Evolutionary conservation across 92 coral and sea anemone species (phyloP), one percentile per base, ranked within the genome.

Genomic region (Nematostella vectensis): DNA sequence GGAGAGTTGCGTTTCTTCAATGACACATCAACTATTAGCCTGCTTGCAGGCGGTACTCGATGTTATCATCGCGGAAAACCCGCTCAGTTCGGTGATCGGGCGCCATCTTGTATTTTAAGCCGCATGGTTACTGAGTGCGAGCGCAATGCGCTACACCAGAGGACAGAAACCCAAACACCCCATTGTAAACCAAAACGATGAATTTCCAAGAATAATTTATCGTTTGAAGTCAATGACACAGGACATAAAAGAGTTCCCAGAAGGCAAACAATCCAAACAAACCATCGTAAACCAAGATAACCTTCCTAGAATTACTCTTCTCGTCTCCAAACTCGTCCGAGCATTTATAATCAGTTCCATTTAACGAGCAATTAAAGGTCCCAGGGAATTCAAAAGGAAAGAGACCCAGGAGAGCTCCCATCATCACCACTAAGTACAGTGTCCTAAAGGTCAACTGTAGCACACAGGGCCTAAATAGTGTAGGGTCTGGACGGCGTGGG

Each of bases 191-290:
- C n/a, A n/a, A n/a, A n/a, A n/a, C n/a, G n/a, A n/a, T n/a, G n/a
- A n/a, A n/a, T n/a, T n/a, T n/a, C n/a, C n/a, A n/a, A n/a, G n/a
- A n/a, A n/a, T n/a, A n/a, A n/a, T n/a, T n/a, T n/a, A n/a, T n/a
- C n/a, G n/a, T n/a, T n/a, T n/a, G n/a, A n/a, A n/a, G 40, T 66
- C 55, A 66, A 54, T 56, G 72, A 55, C 72, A 66, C 2, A 66
- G 16, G 30, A 66, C 72, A 25, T 66, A 66, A 24, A 66, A 66
- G 29, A 66, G 27, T 25, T 66, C 72, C 72, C 72, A 66, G 48
- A 66, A 66, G 0, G 72, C 45, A 50, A 66, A 42, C 63, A 66
- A 47, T 17, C 72, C 72, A 55, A 66, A 66, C 33, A 66, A 16
- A 0, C 72, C 72, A 29, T 66, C 63, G 33, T 66, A 66, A 0